These are phyloP conservation scores for Sebastes diploproa DNA, from an alignment of 2,797 vertebrate species.

Conservation along the genomic window DNA sequence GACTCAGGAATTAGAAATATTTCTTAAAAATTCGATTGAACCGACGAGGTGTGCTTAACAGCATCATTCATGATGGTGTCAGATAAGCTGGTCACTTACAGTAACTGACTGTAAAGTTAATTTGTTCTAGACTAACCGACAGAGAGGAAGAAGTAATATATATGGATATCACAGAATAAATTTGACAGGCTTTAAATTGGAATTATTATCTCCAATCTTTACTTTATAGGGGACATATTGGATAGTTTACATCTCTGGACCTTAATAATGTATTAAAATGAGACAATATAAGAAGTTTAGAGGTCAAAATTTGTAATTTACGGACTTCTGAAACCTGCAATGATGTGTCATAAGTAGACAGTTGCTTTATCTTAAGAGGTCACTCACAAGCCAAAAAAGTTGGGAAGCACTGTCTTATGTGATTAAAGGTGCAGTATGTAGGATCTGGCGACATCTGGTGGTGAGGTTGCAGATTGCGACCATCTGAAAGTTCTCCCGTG, in stretches of 20 bases:
- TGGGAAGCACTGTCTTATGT: background rate
- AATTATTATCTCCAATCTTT: background rate
- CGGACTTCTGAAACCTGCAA: background rate
- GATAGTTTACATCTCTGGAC: background rate
- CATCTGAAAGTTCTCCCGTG: background rate
- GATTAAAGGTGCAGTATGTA: background rate
- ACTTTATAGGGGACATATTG: background rate
- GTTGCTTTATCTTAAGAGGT: background rate
- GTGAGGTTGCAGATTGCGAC: background rate
- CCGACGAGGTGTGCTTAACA: background rate
- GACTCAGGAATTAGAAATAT: background rate
- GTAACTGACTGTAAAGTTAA: background rate
- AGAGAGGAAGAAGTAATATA: background rate
- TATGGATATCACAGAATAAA: background rate
- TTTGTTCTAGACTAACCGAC: background rate
- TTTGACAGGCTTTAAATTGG: background rate
- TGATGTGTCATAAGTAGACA: background rate
- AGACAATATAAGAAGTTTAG: background rate
- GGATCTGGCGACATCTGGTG: background rate
- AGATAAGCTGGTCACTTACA: background rate
- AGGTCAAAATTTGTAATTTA: background rate
- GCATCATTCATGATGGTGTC: background rate
- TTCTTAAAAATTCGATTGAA: background rate
- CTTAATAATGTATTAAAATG: background rate
- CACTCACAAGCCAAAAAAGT: background rate